Conservation (phyloP, 35 echinoderm and acorn worm species). For the Lytechinus variegatus region DNA sequence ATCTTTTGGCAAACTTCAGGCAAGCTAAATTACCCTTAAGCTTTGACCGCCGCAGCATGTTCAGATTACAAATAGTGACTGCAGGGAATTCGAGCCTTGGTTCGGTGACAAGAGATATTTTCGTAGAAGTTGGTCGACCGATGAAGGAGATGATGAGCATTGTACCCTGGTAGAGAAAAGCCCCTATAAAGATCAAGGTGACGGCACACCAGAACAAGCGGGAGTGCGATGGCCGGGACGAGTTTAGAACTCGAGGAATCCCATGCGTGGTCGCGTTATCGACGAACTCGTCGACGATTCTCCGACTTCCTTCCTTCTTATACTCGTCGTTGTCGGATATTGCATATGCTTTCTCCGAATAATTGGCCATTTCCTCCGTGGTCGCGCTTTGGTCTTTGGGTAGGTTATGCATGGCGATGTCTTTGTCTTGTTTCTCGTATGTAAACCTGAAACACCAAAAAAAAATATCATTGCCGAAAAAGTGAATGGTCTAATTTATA, state of each 20-base stretch:
- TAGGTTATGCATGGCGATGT: neutral
- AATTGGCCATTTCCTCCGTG: neutral
- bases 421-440: neutral
- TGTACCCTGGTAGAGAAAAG: constrained; percentile 43
- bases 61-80: constrained; percentile 87
- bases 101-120: constrained; percentile 67
- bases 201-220: constrained; percentile 71
- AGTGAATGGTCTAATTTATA: too few relatives aligned
- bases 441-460: neutral
- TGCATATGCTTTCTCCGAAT: neutral
- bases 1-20: too few relatives aligned
- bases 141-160: constrained; percentile 58
- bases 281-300: constrained; percentile 44
- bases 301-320: neutral
- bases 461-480: too few relatives aligned
- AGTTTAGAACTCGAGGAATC: constrained; percentile 62
- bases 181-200: constrained; percentile 25
- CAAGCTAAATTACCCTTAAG: neutral
- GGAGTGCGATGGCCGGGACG: constrained; percentile 29
- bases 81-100: constrained; percentile 70
- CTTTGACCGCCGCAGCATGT: constrained; percentile 54
- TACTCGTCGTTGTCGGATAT: neutral
- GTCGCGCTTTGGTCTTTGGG: neutral
- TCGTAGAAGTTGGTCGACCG: constrained; percentile 60
- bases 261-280: constrained; percentile 78